phyloP scores from a whole-genome alignment of 2,888 invertebrate genomes.

The Mythimna loreyi region DNA sequence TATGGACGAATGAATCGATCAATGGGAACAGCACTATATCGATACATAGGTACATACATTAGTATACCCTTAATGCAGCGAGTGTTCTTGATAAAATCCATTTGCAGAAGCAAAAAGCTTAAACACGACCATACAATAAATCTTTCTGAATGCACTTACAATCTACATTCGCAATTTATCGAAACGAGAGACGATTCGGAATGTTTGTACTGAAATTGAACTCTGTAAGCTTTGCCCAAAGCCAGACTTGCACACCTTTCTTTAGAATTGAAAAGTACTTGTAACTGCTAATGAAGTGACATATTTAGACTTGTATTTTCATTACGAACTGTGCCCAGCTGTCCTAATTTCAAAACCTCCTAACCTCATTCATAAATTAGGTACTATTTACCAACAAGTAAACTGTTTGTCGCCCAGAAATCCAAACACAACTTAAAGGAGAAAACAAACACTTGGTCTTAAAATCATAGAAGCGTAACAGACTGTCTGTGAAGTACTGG shows the following conservation, averaged over 20 bases:
- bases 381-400: conserved; percentile 30
- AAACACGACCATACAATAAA: conserved; percentile 81
- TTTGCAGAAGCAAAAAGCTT: conserved; percentile 77
- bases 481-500: conserved; percentile 67
- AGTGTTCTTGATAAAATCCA: conserved; percentile 72
- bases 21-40: conserved; percentile 52
- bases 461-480: conserved; percentile 67
- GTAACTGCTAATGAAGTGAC: conserved; percentile 7
- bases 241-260: conserved; percentile 35
- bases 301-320: conserved; percentile 5
- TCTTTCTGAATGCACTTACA: conserved; percentile 82
- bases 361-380: conserved; percentile 22
- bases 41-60: conserved; percentile 21
- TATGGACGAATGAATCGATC: conserved; percentile 63
- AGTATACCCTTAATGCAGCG: conserved; percentile 57
- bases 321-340: conserved; percentile 30
- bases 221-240: conserved; percentile 45
- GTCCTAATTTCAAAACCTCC: conserved; percentile 30
- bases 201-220: conserved; percentile 63
- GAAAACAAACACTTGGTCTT: conserved; percentile 63
- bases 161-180: conserved; percentile 72
- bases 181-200: conserved; percentile 65
- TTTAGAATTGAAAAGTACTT: conserved; percentile 15
- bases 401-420: conserved; percentile 68
- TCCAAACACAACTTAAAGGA: conserved; percentile 55